Evolutionary conservation across 2,113 vertebrate species (phyloP).

Genomic region (Sterrhoptilus dennistouni): DNA sequence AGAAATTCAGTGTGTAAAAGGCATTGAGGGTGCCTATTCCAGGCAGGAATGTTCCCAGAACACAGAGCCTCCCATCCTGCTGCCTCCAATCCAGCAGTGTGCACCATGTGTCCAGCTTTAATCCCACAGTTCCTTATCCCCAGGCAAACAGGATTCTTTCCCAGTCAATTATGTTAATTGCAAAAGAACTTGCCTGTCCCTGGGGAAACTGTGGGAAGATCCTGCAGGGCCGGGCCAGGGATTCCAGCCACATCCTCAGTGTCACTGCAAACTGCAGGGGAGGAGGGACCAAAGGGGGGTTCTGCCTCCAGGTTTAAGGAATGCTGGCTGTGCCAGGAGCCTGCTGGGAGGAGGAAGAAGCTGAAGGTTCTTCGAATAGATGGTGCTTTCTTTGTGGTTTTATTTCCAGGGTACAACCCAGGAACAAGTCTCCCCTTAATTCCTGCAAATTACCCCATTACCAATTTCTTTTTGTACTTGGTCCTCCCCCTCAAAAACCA

Average conservation of each 20-base stretch:
- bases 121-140: constrained; percentile 36
- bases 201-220: constrained; percentile 3
- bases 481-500: accelerated
- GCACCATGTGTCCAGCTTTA: background rate
- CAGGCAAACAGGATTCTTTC: constrained; percentile 39
- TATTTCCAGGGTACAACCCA: background rate
- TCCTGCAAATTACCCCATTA: background rate
- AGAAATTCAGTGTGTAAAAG: accelerated
- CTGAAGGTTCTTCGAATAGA: background rate
- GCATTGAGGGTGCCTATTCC: accelerated
- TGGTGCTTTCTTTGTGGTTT: accelerated
- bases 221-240: background rate
- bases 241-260: background rate
- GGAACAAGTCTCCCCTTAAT: background rate
- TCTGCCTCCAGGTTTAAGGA: background rate
- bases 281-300: background rate
- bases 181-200: constrained; percentile 28
- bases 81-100: background rate
- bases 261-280: background rate
- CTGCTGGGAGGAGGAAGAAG: background rate
- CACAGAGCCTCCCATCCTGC: background rate
- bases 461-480: background rate
- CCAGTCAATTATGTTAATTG: constrained; percentile 36
- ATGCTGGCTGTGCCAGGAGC: background rate
- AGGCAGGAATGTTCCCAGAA: background rate